Evolutionary conservation across 2,113 vertebrate species (phyloP), one percentile per base, ranked within the genome.

Genomic region (Ciconia maguari): DNA sequence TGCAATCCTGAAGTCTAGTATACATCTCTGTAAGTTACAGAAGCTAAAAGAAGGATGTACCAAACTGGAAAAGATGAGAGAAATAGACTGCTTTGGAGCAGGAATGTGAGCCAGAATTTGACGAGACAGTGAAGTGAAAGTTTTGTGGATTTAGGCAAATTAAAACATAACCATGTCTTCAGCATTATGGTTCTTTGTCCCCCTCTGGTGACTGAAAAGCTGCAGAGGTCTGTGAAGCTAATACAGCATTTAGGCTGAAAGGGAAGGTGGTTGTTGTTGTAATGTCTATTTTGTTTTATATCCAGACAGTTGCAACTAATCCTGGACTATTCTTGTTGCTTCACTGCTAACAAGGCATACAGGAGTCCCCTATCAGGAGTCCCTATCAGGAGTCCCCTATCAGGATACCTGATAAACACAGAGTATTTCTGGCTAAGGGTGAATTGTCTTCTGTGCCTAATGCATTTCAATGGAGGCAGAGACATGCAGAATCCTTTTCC

Each of bases 131-230:
- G 30, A 91, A 92, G 16, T 57, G 64, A 91, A 89, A 55, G 11
- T 48, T 81, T 84, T 89, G 72, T 71, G 49, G 49, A 44, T 66
- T 84, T 69, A 78, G 48, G 65, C 18, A 81, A 90, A 89, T 65
- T 52, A 74, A 94, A 91, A 30, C 2, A 3, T 38, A 77, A 75
- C 41, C 18, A 66, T 36, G n/a, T 51, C 51, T 82, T 87, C 34
- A 61, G 4, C 80, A 61, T 44, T 87, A 32, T 57, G 27, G 77
- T 36, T 94, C 76, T 96, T 96, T 94, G 90, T 95, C 94, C 89
- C 96, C 94, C 95, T 92, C 94, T 94, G 92, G 92, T 95, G 96
- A 84, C 95, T 79, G 52, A 49, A 46, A 78, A 84, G 13, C 21
- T 84, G 16, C 48, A 91, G 57, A 89, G 19, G 19, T 79, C 58